Percentiles rank a stretch among this genome's conserved stretches.
These are phyloP conservation scores for Cerastis rubricosa DNA, from an alignment of 2,888 invertebrate genomes.

Conservation along the genomic window DNA sequence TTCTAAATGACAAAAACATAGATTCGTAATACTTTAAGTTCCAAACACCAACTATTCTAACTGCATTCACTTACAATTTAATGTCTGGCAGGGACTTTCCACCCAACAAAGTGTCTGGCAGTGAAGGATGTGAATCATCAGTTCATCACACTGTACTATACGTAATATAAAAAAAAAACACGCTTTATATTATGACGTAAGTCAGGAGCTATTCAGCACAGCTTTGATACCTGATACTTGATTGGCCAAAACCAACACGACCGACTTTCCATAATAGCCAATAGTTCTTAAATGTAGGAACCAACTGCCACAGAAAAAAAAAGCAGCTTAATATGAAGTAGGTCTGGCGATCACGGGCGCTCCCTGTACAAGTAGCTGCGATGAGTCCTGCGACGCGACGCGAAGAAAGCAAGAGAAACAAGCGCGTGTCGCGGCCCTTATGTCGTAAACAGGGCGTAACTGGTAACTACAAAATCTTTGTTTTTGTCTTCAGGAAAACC, in stretches of 20 bases:
- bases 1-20: neutral
- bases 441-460: neutral
- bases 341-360: neutral
- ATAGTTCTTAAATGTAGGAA: too few species aligned
- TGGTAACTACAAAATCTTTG: neutral
- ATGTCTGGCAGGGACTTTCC: neutral
- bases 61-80: neutral
- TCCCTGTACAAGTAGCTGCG: neutral
- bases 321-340: neutral
- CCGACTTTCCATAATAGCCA: too few species aligned
- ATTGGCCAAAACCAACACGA: neutral
- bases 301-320: too few species aligned
- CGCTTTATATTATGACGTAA: neutral
- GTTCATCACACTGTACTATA: neutral
- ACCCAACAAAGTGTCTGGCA: neutral
- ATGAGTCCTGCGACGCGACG: neutral
- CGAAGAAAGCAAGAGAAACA: neutral
- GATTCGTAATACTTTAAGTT: neutral
- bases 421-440: neutral
- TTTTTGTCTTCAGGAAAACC: conserved; percentile 34
- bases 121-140: neutral
- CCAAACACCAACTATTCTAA: neutral
- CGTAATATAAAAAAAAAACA: neutral
- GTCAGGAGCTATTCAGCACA: neutral
- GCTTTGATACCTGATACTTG: neutral